A percentile compares a stretch with the other conserved stretches of the same genome.
Conservation (phyloP, 2,113 vertebrate species). For the Spilogale gracilis region DNA sequence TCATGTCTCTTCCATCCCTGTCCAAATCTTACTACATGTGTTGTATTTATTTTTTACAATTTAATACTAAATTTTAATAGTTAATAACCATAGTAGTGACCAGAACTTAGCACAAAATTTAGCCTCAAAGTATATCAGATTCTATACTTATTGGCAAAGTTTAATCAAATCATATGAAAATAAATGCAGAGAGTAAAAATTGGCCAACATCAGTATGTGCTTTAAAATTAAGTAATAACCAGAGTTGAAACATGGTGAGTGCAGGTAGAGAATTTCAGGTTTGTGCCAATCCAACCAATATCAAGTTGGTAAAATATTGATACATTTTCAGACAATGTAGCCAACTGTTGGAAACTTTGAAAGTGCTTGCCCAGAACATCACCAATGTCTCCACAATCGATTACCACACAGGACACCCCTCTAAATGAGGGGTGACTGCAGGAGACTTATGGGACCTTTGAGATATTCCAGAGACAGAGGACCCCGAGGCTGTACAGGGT, state of each 20-base stretch:
- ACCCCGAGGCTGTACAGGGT: fast-evolving
- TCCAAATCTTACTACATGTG: not conserved
- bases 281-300: not conserved
- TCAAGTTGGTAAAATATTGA: not conserved
- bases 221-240: not conserved
- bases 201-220: not conserved
- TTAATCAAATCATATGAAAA: not conserved
- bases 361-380: not conserved
- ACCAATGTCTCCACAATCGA: not conserved
- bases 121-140: not conserved
- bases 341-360: not conserved
- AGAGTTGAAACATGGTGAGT: not conserved
- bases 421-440: too few species aligned
- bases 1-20: not conserved
- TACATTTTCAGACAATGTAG: not conserved
- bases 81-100: not conserved
- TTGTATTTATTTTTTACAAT: not conserved
- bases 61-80: not conserved
- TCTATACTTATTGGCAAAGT: not conserved
- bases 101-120: not conserved
- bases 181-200: not conserved
- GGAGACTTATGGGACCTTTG: not conserved
- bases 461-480: not conserved
- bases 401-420: too few species aligned
- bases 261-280: not conserved